These are phyloP conservation scores for Notodonta dromedarius DNA, from an alignment of 2,888 invertebrate species.

Conservation along the genomic window DNA sequence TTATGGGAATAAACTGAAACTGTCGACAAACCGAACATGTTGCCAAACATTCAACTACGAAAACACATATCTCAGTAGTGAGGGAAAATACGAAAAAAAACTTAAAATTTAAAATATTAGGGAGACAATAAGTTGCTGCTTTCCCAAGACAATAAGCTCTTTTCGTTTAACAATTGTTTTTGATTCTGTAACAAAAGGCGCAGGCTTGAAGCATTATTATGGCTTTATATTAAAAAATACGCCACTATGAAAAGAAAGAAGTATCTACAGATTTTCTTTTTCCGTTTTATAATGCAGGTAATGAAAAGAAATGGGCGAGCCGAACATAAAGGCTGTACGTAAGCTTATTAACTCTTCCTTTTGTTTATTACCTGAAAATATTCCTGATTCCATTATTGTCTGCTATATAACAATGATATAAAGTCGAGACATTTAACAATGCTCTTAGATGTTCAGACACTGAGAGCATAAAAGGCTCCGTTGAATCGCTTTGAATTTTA, in stretches of 20 bases:
- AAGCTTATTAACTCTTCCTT: conserved; percentile 71
- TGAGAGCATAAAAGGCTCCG: conserved; percentile 14
- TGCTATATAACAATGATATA: conserved; percentile 39
- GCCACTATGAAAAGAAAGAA: conserved; percentile 57
- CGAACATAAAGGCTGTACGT: conserved; percentile 63
- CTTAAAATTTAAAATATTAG: conserved; percentile 11
- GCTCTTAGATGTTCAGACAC: conserved; percentile 14
- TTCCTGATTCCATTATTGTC: conserved; percentile 45
- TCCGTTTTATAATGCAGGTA: conserved; percentile 64
- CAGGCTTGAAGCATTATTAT: conserved; percentile 53
- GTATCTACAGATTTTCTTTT: conserved; percentile 54
- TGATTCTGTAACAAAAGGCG: conserved; percentile 53
- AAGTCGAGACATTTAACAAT: conserved; percentile 37
- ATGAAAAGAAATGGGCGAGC: conserved; percentile 70
- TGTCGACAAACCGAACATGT: conserved; percentile 28
- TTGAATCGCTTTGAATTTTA: background rate
- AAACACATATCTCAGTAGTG: background rate
- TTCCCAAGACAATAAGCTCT: conserved; percentile 30
- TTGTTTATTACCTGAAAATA: conserved; percentile 49
- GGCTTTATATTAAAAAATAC: conserved; percentile 51
- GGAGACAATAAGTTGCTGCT: conserved; percentile 19
- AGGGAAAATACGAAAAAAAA: conserved; percentile 4
- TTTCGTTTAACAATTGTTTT: conserved; percentile 50
- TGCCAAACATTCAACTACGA: conserved; percentile 20
- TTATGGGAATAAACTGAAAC: conserved; percentile 33